phyloP scores from a whole-genome alignment of 2,888 invertebrate species.

The Nomada hirtipes region DNA sequence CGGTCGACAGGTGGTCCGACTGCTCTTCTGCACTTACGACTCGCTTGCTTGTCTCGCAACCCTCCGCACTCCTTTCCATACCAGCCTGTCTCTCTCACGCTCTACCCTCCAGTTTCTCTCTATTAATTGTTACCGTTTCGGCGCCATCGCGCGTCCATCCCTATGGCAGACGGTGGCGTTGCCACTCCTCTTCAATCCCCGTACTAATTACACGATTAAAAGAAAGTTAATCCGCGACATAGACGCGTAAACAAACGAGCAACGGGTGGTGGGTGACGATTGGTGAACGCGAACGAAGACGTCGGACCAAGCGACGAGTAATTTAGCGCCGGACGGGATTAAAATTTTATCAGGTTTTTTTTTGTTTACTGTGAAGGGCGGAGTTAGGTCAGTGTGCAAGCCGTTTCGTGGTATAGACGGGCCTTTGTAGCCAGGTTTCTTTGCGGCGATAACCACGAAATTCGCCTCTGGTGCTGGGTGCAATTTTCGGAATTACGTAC shows the following conservation, averaged over 20 bases:
- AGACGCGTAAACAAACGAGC: conserved; percentile 46
- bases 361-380: background rate
- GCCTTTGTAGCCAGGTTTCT: conserved; percentile 61
- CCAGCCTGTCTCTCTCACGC: background rate
- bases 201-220: conserved; percentile 66
- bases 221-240: conserved; percentile 61
- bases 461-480: conserved; percentile 27
- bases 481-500: conserved; percentile 55
- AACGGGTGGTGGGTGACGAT: conserved; percentile 15
- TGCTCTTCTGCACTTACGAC: conserved; percentile 60
- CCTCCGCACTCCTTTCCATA: background rate
- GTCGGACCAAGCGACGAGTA: conserved; percentile 69
- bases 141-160: background rate
- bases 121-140: conserved; percentile 47
- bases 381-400: conserved; percentile 41
- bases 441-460: conserved; percentile 42
- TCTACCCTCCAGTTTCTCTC: conserved; percentile 32
- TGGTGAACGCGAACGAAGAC: conserved; percentile 13
- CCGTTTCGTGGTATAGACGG: conserved; percentile 55
- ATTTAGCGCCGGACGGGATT: conserved; percentile 77
- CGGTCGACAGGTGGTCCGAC: conserved; percentile 71
- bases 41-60: conserved; percentile 21
- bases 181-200: background rate
- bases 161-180: background rate
- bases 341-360: conserved; percentile 66